Evolutionary conservation across 2,797 vertebrate genomes (phyloP).

Genomic region (Peromyscus melanophrys): DNA sequence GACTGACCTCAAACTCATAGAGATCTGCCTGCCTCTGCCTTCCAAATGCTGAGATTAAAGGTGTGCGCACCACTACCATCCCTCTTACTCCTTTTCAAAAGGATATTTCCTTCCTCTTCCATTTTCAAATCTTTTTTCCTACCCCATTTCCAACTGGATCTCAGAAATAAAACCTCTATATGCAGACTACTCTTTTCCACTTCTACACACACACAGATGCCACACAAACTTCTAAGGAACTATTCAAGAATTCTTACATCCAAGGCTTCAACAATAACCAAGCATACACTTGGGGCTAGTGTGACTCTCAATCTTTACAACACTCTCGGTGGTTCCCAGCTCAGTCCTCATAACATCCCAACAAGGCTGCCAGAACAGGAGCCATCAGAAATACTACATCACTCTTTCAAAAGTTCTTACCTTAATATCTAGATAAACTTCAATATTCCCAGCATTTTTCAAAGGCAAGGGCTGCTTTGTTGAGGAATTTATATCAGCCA

Average conservation of each 20-base stretch:
- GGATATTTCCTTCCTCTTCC: neutral
- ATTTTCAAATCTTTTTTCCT: neutral
- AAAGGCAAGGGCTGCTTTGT: conserved; percentile 94
- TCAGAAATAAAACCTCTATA: neutral
- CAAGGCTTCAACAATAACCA: neutral
- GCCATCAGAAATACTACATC: neutral
- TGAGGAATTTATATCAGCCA: conserved; percentile 90
- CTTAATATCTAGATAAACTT: conserved; percentile 93
- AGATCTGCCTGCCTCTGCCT: neutral
- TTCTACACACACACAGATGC: neutral
- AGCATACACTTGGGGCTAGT: neutral
- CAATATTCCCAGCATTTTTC: conserved; percentile 98
- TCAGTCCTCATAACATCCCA: neutral
- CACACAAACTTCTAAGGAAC: neutral
- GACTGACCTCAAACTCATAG: neutral
- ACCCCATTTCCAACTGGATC: neutral
- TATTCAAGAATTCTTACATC: neutral
- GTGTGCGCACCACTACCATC: neutral
- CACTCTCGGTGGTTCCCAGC: neutral
- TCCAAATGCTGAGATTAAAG: neutral
- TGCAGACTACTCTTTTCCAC: neutral
- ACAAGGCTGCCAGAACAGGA: neutral
- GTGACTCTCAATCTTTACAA: neutral
- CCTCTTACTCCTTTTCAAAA: neutral
- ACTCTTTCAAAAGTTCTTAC: conserved; percentile 80